Percentiles rank a stretch among this genome's conserved stretches.
phyloP scores from a whole-genome alignment of 2,888 invertebrate genomes.

The Agriopis marginaria region DNA sequence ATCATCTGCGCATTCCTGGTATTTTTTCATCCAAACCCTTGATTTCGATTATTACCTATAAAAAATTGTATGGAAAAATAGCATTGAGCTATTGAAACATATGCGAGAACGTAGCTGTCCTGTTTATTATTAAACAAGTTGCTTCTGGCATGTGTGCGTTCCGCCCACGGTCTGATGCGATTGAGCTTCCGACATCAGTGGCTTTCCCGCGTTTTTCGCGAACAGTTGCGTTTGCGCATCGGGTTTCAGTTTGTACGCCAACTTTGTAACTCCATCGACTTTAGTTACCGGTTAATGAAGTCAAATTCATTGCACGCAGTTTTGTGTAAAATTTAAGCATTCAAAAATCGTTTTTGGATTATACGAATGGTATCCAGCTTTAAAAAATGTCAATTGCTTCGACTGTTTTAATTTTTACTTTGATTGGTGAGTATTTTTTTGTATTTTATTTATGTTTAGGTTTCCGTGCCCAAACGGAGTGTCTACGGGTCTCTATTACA shows the following conservation, averaged over 20 bases:
- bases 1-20: no score
- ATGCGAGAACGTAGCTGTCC: conserved; percentile 40
- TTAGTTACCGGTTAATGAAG: neutral
- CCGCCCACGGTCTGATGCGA: conserved; percentile 58
- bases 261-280: neutral
- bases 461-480: no score
- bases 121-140: conserved; percentile 55
- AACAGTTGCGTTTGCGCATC: conserved; percentile 58
- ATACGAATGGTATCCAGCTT: conserved; percentile 55
- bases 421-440: conserved; percentile 60
- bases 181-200: conserved; percentile 63
- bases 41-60: no score
- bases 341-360: conserved; percentile 25
- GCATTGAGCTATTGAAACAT: conserved; percentile 13
- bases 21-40: no score
- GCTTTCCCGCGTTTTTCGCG: conserved; percentile 74
- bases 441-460: neutral
- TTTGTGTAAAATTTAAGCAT: neutral
- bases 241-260: conserved; percentile 1
- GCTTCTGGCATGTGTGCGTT: conserved; percentile 59
- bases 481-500: no score
- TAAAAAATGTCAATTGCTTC: conserved; percentile 62
- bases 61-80: neutral
- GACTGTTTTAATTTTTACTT: conserved; percentile 56
- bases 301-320: neutral